Base-by-base conservation (phyloP, 1,140 invertebrate genomes). In the Saxidomus purpurata region DNA sequence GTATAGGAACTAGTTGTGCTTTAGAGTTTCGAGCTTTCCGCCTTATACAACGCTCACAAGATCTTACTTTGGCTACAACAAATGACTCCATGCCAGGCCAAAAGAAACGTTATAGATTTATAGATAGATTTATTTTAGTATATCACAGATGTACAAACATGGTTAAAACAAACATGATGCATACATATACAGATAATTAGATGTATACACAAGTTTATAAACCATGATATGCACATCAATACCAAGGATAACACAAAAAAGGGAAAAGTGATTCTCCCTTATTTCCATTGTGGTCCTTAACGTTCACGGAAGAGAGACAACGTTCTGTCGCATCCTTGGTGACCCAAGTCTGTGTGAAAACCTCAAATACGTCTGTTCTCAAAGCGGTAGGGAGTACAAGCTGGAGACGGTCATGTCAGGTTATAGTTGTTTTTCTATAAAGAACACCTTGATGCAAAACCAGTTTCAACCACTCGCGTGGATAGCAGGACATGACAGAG, bases 1-100 rank as follows among this genome's bases (percentile, higher is more conserved):
- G n/a, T n/a, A n/a, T n/a, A n/a, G 3, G 3, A 9, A 67, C 61
- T 6, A 67, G 19, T 8, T 67, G 28, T 17, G 88, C 74, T 52
- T 40, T 80, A n/a, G 13, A 15, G 13, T 36, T 40, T 25, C 40
- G 25, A 19, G 76, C 55, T 69, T 84, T 85, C 17, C 87, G 31
- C n/a, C 34, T 11, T 17, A 90, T 52, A 67, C 77, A 90, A 15
- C 69, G 13, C 0, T 25, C 22, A 77, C 86, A 88, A 13, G 25
- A 36, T 67, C 25, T 67, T 6, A 67, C 61, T 8, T 67, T 34
- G 9, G 25, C 8, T 9, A 9, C 61, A 67, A 67, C 61, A 67
- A 34, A 28, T 9, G 25, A 36, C 11, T 28, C 31, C 61, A 67
- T 67, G 4, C 61, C n/a, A 6, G 61, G 61, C 61, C 61, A 67